Base-by-base conservation (phyloP, 2,888 invertebrate genomes). In the Poecilobothrus nobilitatus region DNA sequence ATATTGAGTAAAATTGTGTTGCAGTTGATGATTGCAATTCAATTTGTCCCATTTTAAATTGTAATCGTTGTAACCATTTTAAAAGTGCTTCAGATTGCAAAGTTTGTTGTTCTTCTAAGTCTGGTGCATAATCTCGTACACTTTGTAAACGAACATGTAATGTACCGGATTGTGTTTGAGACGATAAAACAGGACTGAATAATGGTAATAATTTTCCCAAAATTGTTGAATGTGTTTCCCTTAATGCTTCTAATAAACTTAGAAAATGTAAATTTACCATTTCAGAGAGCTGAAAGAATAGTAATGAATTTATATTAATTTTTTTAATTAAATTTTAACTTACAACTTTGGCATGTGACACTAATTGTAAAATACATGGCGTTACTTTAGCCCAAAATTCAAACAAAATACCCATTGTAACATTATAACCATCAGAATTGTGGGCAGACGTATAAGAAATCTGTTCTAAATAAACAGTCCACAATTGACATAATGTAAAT, bases 311-410 rank as follows among this genome's bases (percentile, higher is more conserved):
- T 64, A 67, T 44, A 62, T 62, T 53, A 6, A 44, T 18, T 63
- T 44, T 12, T 53, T 69, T 71, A 74, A 73, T 76, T 75, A 9
- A 75, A 74, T 69, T 76, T 76, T n/a, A 75, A 73, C 67, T 75
- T 76, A 95, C 93, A 81, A 93, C 88, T 87, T 94, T 97, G 15
- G 96, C 92, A 78, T 93, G 91, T 15, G 92, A 90, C 61, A 98
- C 89, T 69, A 99, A 85, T 79, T 97, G 95, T 71, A 99, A 84
- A 70, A 99, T 91, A 71, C 92, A 94, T 0, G 98, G 98, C 62
- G 98, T 97, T 8, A 99, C 92, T 82, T 97, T 94, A 67, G 94
- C 94, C 99, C 99, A 99, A 86, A 99, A 99, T 84, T 98, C 97
- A 74, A 97, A 89, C 68, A 98, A 86, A 73, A 95, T 92, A 73